These are phyloP conservation scores for Lampropteryx suffumata DNA, from an alignment of 2,888 invertebrate species.

Conservation along the genomic window DNA sequence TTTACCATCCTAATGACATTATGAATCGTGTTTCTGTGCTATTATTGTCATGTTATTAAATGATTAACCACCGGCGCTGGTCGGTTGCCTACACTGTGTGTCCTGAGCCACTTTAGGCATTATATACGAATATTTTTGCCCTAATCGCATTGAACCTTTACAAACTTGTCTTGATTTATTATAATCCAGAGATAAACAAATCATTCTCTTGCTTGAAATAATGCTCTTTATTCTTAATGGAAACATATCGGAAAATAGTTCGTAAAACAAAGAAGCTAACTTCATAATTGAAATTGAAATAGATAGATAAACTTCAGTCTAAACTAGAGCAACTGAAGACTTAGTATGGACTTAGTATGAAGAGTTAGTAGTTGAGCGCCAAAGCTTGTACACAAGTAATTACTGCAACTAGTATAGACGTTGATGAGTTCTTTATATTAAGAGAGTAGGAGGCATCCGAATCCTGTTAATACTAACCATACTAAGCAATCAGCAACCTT, in stretches of 20 bases:
- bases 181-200: no score
- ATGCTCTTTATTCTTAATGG: no score
- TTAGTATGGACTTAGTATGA: no score
- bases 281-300: no score
- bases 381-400: constrained; percentile 3
- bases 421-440: background rate
- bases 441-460: background rate
- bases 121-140: constrained; percentile 1
- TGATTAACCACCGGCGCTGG: constrained; percentile 30
- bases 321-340: no score
- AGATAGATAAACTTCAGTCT: no score
- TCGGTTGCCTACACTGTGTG: constrained; percentile 21
- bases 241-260: no score
- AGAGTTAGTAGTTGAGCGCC: no score
- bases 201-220: no score
- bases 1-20: constrained; percentile 35
- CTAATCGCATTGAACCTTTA: no score
- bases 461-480: background rate
- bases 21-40: constrained; percentile 30
- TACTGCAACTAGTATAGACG: background rate
- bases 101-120: background rate
- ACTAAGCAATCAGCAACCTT: background rate
- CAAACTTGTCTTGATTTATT: no score
- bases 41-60: constrained; percentile 36
- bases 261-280: no score